phyloP scores from a whole-genome alignment of 2,888 invertebrate genomes.

The Calameuta pallipes region DNA sequence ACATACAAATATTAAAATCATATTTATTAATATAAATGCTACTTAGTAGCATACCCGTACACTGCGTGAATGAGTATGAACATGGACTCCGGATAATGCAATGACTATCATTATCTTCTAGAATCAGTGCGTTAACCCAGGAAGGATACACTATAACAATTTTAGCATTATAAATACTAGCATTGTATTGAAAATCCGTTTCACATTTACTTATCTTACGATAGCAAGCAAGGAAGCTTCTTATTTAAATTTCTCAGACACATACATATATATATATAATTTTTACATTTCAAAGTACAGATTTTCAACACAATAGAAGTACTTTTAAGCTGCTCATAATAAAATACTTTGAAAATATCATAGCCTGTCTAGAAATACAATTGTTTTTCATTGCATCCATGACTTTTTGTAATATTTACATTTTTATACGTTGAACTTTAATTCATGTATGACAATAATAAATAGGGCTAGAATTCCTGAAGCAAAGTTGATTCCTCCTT shows the following conservation, averaged over 20 bases:
- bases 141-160: neutral
- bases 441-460: slow-evolving; percentile 1
- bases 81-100: slow-evolving; percentile 15
- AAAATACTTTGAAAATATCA: slow-evolving; percentile 3
- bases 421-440: slow-evolving; percentile 10
- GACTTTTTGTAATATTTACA: slow-evolving; percentile 12
- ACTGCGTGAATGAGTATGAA: slow-evolving; percentile 9
- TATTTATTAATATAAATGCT: slow-evolving; percentile 21
- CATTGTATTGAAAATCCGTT: neutral
- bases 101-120: neutral
- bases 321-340: neutral
- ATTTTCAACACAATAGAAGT: slow-evolving; percentile 13
- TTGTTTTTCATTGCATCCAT: neutral
- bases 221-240: neutral
- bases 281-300: slow-evolving; percentile 16
- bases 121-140: neutral
- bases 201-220: neutral
- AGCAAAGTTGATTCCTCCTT: neutral
- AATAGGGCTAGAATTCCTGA: neutral
- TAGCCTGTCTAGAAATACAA: neutral
- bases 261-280: neutral
- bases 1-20: neutral
- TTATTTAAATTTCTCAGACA: neutral
- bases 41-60: slow-evolving; percentile 39
- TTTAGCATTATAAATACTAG: neutral